A percentile compares a stretch with the other conserved stretches of the same genome.
These are phyloP conservation scores for Liopterus haemorrhoidalis DNA, from an alignment of 2,888 invertebrate genomes.

Conservation along the genomic window DNA sequence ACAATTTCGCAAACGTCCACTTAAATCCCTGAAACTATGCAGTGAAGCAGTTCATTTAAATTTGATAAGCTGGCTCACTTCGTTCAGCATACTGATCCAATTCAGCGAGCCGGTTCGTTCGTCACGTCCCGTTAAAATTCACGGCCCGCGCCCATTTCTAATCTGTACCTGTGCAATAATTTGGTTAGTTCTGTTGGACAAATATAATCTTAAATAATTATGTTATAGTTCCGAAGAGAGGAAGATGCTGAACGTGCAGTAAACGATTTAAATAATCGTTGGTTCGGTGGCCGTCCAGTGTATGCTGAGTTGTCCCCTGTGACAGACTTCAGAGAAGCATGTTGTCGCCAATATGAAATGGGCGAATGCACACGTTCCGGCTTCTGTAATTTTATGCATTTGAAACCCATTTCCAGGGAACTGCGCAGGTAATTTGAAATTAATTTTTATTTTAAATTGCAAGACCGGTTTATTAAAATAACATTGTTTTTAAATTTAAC, in stretches of 20 bases:
- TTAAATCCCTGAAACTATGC: too few species aligned
- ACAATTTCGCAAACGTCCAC: too few species aligned
- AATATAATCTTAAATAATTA: neutral
- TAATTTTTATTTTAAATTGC: conserved; percentile 1
- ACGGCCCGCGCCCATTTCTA: too few species aligned
- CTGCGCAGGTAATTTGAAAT: conserved; percentile 66
- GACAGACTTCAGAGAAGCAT: conserved; percentile 98
- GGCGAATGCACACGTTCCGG: conserved; percentile 98
- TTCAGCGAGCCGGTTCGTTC: too few species aligned
- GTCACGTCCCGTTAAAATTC: too few species aligned
- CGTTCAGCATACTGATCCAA: too few species aligned
- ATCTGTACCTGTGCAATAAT: too few species aligned
- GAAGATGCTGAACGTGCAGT: conserved; percentile 98
- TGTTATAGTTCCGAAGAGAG: conserved; percentile 79
- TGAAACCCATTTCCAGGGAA: conserved; percentile 96
- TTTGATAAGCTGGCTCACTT: too few species aligned
- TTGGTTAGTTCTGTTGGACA: neutral
- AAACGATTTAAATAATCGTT: conserved; percentile 93
- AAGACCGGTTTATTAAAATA: conserved; percentile 4
- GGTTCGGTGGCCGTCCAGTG: conserved; percentile 98
- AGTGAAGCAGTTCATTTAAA: too few species aligned
- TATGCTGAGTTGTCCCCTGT: conserved; percentile 98
- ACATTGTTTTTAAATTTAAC: conserved; percentile 1
- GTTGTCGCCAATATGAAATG: conserved; percentile 99
- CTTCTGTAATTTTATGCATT: conserved; percentile 99